Evolutionary conservation across 2,888 invertebrate genomes (phyloP).

Genomic region (Candidula unifasciata): DNA sequence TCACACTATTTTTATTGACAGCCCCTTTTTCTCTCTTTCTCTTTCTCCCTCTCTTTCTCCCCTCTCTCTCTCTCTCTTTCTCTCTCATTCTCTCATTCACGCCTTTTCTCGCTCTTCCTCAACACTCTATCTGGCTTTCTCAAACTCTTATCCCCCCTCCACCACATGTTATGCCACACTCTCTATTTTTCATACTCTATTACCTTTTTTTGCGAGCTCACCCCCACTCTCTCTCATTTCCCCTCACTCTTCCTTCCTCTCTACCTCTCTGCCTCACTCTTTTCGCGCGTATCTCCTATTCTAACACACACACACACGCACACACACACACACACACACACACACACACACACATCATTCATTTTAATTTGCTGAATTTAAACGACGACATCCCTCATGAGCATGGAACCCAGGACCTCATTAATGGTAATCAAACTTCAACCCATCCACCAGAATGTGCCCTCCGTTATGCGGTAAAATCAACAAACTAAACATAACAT

Average conservation of each 20-base stretch:
- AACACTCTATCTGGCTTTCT: not conserved
- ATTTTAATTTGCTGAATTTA: not conserved
- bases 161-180: not conserved
- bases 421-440: not conserved
- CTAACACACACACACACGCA: not conserved
- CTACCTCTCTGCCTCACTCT: not conserved
- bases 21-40: not conserved
- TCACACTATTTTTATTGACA: too few relatives aligned
- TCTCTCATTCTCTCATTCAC: not conserved
- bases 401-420: not conserved
- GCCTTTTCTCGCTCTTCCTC: not conserved
- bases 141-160: not conserved
- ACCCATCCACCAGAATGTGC: too few relatives aligned
- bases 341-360: not conserved
- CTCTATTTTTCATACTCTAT: not conserved
- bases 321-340: not conserved
- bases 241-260: not conserved
- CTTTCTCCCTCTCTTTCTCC: not conserved
- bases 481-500: not conserved
- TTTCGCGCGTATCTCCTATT: not conserved
- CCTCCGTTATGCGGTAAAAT: too few relatives aligned
- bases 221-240: not conserved
- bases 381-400: not conserved
- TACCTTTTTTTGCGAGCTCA: too few relatives aligned
- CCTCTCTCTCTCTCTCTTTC: not conserved